These are phyloP conservation scores for Timandra comae DNA, from an alignment of 2,888 invertebrate genomes.

Conservation along the genomic window DNA sequence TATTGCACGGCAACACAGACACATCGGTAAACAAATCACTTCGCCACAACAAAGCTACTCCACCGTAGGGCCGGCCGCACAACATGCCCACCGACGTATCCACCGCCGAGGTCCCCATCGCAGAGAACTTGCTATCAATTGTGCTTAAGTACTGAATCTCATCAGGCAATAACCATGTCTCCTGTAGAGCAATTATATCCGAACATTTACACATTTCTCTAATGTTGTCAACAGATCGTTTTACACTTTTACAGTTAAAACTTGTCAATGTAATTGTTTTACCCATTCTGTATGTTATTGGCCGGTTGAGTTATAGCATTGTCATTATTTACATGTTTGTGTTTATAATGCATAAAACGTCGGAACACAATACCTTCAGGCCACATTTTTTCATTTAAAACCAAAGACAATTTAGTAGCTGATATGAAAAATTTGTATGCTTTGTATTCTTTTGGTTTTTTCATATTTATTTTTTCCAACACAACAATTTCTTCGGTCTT, in stretches of 20 bases:
- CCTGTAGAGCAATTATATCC: conserved; percentile 2
- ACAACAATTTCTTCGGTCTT: conserved; percentile 15
- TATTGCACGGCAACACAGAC: neutral
- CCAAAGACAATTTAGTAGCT: conserved; percentile 14
- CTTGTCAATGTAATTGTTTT: conserved; percentile 3
- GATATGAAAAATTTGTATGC: conserved; percentile 24
- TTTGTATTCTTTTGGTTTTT: conserved; percentile 9
- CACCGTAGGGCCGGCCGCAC: neutral
- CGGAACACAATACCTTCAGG: conserved; percentile 22
- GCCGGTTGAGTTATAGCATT: neutral
- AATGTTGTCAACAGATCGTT: conserved; percentile 7
- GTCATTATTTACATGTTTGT: neutral
- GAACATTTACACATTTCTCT: conserved; percentile 1
- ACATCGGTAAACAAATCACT: neutral
- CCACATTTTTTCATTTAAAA: conserved; percentile 20
- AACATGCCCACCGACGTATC: neutral
- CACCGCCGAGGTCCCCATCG: neutral
- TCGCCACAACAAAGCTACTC: too few relatives aligned
- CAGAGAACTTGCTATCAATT: neutral
- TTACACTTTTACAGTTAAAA: conserved; percentile 9
- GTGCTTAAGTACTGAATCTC: conserved; percentile 2
- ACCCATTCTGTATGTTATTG: neutral
- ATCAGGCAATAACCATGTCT: conserved; percentile 2
- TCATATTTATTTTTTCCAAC: conserved; percentile 8
- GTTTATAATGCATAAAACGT: conserved; percentile 20